Base-by-base conservation (phyloP, 30 jellyfish, hydroid and myxozoan genomes). In the Aurelia coerulea region DNA sequence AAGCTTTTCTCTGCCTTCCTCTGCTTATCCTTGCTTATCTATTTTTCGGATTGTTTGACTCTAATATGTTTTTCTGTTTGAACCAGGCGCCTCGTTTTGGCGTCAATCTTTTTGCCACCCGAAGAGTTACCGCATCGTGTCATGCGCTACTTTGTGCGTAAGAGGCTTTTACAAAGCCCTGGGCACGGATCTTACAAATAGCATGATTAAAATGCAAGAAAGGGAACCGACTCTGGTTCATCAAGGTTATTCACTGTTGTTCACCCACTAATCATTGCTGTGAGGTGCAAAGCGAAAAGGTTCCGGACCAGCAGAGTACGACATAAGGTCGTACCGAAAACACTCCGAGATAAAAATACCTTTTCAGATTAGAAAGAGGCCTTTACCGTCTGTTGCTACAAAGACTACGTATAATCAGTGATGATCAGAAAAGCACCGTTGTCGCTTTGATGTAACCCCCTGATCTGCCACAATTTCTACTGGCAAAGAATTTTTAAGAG, bases 31-130 rank as follows among this genome's bases (percentile, higher is more conserved):
- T 19, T 50, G 88, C 76, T 84, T 63, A 73, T 84, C 93, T 84
- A 37, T 14, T 13, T 77, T 63, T 62, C 93, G 93, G 84, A 73
- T 71, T 84, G 86, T 84, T 84, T 84, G 88, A 73, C 78, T 39
- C 64, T 71, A 83, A 83, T 83, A 71, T 49, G 86, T 66, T 31
- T 67, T 70, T 67, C 82, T 60, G 62, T 74, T 68, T 56, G 74
- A 69, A 77, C 82, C 93, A 53, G 83, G 88, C 93, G 93, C 93
- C 93, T 84, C 93, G 93, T 84, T 84, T 74, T 74, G 93, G 93
- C 86, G 93, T 74, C 93, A 68, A 39, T 35, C 83, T 60, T 79
- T 84, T 62, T 74, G 54, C 93, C 88, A 56, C 76, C 74, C 81
- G 93, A 49, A 67, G 60, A 33, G 78, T 65, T 74, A 84, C 92